These are phyloP conservation scores for Altica lythri DNA, from an alignment of 2,888 invertebrate genomes.

Conservation along the genomic window DNA sequence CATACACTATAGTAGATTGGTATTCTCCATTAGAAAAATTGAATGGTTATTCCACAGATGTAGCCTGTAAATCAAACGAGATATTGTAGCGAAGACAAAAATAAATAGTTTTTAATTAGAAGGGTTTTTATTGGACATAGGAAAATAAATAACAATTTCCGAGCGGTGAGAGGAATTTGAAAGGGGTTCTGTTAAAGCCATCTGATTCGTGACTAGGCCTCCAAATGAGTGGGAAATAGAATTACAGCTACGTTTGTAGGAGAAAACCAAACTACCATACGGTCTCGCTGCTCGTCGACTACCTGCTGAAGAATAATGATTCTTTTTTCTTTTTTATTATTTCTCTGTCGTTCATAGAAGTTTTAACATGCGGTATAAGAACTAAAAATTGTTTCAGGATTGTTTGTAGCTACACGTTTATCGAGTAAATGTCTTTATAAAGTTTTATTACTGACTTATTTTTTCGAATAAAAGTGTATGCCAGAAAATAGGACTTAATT, in stretches of 20 bases:
- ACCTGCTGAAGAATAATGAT: neutral
- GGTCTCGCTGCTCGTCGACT: neutral
- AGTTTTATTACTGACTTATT: no score
- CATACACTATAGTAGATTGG: conserved; percentile 2
- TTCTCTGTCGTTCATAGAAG: no score
- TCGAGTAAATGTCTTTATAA: no score
- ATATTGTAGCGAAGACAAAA: conserved; percentile 8
- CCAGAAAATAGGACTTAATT: no score
- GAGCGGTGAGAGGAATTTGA: conserved; percentile 35
- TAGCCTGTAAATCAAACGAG: neutral
- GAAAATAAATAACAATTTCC: conserved; percentile 42
- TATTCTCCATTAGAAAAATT: conserved; percentile 11
- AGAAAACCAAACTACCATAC: conserved; percentile 30
- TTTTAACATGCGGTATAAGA: no score
- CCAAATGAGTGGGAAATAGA: conserved; percentile 40
- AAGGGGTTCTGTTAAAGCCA: conserved; percentile 37
- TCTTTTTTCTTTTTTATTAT: neutral
- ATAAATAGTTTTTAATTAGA: conserved; percentile 33
- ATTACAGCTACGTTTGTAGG: conserved; percentile 34
- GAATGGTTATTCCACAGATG: neutral
- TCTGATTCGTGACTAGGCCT: conserved; percentile 39
- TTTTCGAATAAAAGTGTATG: no score
- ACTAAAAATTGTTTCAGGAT: no score
- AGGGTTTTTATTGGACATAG: conserved; percentile 27
- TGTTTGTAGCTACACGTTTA: no score